Conservation (phyloP, 1,140 invertebrate species). For the Bombyx mandarina region DNA sequence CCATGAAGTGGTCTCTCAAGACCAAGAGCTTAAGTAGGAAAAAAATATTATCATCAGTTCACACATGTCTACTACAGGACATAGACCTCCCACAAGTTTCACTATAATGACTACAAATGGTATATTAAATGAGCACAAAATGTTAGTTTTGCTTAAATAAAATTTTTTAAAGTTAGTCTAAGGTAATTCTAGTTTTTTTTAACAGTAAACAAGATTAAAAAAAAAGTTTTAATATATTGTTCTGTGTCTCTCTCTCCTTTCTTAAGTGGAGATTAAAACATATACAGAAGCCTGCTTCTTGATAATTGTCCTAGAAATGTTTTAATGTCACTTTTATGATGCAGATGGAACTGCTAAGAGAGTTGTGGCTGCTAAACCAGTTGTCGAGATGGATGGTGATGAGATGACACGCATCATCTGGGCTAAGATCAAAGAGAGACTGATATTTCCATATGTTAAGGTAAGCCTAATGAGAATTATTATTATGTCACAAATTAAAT, state of each 20-base stretch:
- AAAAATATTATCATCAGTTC: too few relatives aligned
- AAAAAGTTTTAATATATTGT: not conserved
- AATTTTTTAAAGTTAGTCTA: not conserved
- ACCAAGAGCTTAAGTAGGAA: too few relatives aligned
- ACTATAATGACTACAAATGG: too few relatives aligned
- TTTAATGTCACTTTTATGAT: constrained; percentile 20
- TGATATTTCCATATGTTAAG: constrained; percentile 92
- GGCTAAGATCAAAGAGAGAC: constrained; percentile 90
- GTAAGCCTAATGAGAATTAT: constrained; percentile 33
- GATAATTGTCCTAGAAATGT: too few relatives aligned
- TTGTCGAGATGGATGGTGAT: constrained; percentile 94
- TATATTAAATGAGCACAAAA: too few relatives aligned
- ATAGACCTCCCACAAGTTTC: too few relatives aligned
- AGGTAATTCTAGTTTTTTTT: not conserved
- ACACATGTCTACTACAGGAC: too few relatives aligned
- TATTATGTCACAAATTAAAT: too few relatives aligned
- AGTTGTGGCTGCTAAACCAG: constrained; percentile 78
- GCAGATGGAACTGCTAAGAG: constrained; percentile 73
- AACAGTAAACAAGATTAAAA: not conserved
- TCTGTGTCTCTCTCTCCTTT: too few relatives aligned
- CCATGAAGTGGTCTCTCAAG: too few relatives aligned
- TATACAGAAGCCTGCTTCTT: not conserved
- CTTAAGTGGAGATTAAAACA: not conserved
- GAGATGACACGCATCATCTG: constrained; percentile 93
- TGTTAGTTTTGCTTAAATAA: constrained; percentile 2